phyloP scores from a whole-genome alignment of 2,888 invertebrate species.

The Caenorhabditis doughertyi region DNA sequence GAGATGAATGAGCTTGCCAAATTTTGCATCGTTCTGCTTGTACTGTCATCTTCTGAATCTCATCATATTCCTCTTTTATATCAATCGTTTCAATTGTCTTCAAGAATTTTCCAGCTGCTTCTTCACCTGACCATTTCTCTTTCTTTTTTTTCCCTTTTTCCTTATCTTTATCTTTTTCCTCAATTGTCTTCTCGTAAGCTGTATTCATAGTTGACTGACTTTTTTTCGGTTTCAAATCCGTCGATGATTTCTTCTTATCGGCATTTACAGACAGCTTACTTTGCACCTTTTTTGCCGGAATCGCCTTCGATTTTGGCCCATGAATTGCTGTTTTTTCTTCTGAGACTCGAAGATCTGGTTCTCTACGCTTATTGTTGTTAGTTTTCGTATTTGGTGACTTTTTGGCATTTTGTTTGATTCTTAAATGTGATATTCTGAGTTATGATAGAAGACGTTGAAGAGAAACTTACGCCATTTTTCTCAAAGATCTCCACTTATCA shows the following conservation, averaged over 20 bases:
- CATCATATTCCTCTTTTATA: conserved; percentile 52
- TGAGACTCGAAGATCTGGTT: not conserved
- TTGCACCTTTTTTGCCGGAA: conserved; percentile 11
- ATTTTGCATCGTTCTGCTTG: conserved; percentile 48
- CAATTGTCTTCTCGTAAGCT: conserved; percentile 29
- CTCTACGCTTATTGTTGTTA: conserved; percentile 32
- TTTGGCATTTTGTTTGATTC: conserved; percentile 41
- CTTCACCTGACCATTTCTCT: conserved; percentile 64
- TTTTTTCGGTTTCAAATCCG: conserved; percentile 18
- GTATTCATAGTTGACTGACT: conserved; percentile 25
- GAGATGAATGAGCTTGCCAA: conserved; percentile 41
- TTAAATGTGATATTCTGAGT: not conserved
- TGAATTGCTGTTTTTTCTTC: conserved; percentile 48
- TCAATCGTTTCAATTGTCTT: conserved; percentile 28
- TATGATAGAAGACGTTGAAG: not conserved
- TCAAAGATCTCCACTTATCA: conserved; percentile 5
- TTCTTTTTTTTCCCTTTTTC: conserved; percentile 36
- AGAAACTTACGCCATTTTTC: conserved; percentile 4
- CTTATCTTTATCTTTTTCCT: conserved; percentile 10
- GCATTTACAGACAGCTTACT: conserved; percentile 15
- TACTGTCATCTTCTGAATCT: conserved; percentile 46
- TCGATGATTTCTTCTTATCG: conserved; percentile 9
- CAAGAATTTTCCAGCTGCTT: conserved; percentile 38
- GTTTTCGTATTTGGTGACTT: conserved; percentile 41
- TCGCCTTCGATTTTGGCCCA: conserved; percentile 6